phyloP scores from a whole-genome alignment of 2,797 vertebrate genomes.

The Scolopax rusticola region DNA sequence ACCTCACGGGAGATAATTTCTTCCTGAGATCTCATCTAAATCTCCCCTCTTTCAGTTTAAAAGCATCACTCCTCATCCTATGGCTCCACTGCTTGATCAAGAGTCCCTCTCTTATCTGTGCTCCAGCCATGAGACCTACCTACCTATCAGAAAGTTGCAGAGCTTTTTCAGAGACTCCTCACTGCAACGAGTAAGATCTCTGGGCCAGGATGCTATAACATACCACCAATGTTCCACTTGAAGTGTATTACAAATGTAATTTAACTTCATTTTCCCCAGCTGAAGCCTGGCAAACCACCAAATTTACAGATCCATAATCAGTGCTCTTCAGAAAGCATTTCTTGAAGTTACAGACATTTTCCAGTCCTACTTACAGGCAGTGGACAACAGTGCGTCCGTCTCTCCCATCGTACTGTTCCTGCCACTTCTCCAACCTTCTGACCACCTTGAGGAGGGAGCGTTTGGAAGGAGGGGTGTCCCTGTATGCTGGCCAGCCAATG shows the following conservation, averaged over 20 bases:
- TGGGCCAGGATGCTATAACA: not conserved
- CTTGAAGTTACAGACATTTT: accelerated
- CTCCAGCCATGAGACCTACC: accelerated
- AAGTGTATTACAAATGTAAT: not conserved
- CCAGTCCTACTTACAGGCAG: conserved; percentile 89
- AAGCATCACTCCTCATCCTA: not conserved
- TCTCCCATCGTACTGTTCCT: conserved; percentile 94
- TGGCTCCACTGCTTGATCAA: not conserved
- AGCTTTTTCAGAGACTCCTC: not conserved
- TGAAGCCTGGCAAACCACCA: not conserved
- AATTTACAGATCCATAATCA: not conserved
- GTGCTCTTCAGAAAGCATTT: not conserved
- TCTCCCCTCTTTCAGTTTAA: not conserved
- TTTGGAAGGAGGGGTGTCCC: conserved; percentile 95
- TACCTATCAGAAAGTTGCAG: not conserved
- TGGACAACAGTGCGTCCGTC: conserved; percentile 96
- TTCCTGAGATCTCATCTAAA: not conserved
- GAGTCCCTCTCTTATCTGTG: not conserved
- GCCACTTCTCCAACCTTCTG: conserved; percentile 94
- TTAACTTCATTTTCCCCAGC: not conserved
- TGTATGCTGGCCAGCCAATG: conserved; percentile 97
- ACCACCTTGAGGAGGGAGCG: conserved; percentile 95
- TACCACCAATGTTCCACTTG: not conserved
- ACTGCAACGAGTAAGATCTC: not conserved
- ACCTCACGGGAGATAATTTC: not conserved